Base-by-base conservation (phyloP, 2,797 vertebrate species). In the Acrossocheilus fasciatus region DNA sequence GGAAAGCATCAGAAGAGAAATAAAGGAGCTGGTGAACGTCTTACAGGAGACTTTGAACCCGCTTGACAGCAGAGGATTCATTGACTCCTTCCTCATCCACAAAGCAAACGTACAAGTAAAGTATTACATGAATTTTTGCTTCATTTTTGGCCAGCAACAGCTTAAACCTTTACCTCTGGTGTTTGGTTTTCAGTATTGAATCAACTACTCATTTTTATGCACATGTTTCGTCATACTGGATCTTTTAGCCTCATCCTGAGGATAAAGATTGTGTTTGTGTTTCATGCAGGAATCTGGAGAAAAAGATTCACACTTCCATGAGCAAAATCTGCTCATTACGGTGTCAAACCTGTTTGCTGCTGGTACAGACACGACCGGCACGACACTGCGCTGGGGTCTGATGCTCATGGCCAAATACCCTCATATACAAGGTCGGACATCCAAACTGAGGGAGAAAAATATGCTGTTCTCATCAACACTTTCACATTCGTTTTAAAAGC, bases 321-420 rank as follows among this genome's bases (percentile, higher is more conserved):
- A 93, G 23, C 15, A 89, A 0, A 95, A 95, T 90, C 47, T 95
- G 76, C 3, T 89, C 2, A 74, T 0, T 7, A 86, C 89, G 0
- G 82, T 94, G 11, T 4, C 4, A 30, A 93, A 94, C 89, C 88
- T 96, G 54, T 95, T 96, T 91, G 4, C 3, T 68, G 95, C 94
- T 68, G 95, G 95, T 1, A 94, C 94, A 0, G 94, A 96, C 2
- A 94, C 94, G 6, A 93, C 94, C 6, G 89, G 90, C 15, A 80
- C 91, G 0, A 95, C 95, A 1, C 85, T 96, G 14, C 88, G 89
- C 83, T 95, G 93, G 94, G 62, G 82, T 82, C 82, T 94, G 66
- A 88, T 95, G 64, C n/a, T 95, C 0, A 94, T 95, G 95, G 94
- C 92, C 81, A 95, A 94, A 87, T 94, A 94, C 82, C 94, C 95